Evolutionary conservation across 2,113 vertebrate genomes (phyloP).

Genomic region (Indicator maculatus): DNA sequence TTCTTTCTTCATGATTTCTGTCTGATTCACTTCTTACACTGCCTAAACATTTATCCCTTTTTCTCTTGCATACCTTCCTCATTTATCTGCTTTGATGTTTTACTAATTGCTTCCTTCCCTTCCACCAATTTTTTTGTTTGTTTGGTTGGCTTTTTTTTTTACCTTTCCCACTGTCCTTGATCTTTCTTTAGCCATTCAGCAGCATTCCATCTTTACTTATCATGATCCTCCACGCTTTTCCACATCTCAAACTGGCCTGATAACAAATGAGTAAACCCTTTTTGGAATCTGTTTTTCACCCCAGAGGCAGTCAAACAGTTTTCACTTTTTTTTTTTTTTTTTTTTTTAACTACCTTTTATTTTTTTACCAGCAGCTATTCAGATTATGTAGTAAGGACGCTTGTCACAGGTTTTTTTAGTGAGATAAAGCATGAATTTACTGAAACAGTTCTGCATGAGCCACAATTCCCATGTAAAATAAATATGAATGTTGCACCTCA

Average conservation of each 20-base stretch:
- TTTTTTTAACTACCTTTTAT: neutral
- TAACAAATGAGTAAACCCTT: neutral
- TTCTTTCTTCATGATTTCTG: neutral
- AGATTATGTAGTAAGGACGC: neutral
- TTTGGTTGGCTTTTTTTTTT: neutral
- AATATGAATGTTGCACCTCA: neutral
- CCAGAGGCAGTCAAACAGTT: neutral
- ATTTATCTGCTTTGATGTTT: neutral
- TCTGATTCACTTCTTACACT: neutral
- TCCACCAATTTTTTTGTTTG: neutral
- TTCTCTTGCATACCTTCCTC: neutral
- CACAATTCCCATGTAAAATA: neutral
- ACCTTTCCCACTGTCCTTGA: neutral
- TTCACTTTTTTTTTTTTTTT: neutral
- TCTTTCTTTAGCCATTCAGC: neutral
- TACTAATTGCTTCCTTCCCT: neutral
- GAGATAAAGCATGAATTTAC: neutral
- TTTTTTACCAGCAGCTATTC: constrained; percentile 1
- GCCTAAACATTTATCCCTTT: neutral
- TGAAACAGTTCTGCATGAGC: neutral
- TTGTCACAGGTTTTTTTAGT: neutral
- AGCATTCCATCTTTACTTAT: neutral
- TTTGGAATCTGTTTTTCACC: neutral
- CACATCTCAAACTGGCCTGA: neutral
- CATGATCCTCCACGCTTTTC: neutral